Evolutionary conservation across 2,797 vertebrate species (phyloP), one percentile per base, ranked within the genome.

Genomic region (Semotilus atromaculatus): DNA sequence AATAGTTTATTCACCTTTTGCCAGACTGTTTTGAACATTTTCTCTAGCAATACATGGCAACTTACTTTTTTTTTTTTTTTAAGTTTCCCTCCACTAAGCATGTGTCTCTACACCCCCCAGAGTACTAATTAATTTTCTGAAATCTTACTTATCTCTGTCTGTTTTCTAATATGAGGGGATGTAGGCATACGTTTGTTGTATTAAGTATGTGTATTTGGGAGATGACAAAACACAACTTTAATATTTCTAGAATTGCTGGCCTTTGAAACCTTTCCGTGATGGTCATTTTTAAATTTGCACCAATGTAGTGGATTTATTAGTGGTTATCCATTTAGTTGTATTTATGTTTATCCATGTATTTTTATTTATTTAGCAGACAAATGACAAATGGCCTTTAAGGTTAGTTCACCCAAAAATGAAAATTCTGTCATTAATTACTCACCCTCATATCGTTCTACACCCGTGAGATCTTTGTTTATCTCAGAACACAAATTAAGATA

Each of bases 1-100:
- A 70, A 67, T 83, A 36, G 76, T 80, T 81, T 84, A 64, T 81
- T 70, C 74, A 77, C 64, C 72, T 78, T 86, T 71, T 76, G n/a
- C 74, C 74, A 77, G 67, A 79, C 64, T 51, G 45, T 64, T 80
- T 67, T 67, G 6, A 76, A 34, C 10, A n/a, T 58, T 73, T 73
- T 85, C 55, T 64, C 66, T 71, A 62, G 29, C n/a, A 64, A 80
- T 38, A 53, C 58, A 73, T 53, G 23, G 43, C 55, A 85, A 85
- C 36, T 48, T 80, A 40, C 67, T 72, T n/a, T n/a, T n/a, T n/a
- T n/a, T n/a, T n/a, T n/a, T 74, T 26, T 62, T 55, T 62, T 62
- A 68, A 31, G 16, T 71, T 62, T 60, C 31, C 67, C 9, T 72
- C 29, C 68, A 48, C 31, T 62, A 40, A 84, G 38, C 40, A 43